These are phyloP conservation scores for Coenonympha glycerion DNA, from an alignment of 2,888 invertebrate species.

Conservation along the genomic window DNA sequence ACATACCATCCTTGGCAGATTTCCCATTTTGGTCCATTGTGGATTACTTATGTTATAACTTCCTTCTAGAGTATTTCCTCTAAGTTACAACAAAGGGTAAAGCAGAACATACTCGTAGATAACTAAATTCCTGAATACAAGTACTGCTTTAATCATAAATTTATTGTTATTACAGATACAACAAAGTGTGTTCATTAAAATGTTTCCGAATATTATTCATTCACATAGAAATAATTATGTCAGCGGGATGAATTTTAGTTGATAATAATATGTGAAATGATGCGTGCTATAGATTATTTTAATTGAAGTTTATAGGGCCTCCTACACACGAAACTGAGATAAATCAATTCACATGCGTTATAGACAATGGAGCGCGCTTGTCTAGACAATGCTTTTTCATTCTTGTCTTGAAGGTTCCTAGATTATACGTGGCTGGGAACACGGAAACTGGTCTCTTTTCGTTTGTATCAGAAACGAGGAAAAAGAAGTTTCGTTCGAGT, in stretches of 20 bases:
- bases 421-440: too few species aligned
- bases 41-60: not conserved
- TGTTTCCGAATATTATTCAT: too few species aligned
- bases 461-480: too few species aligned
- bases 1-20: not conserved
- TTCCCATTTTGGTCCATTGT: not conserved
- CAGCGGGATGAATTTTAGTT: not conserved
- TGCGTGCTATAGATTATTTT: not conserved
- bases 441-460: too few species aligned
- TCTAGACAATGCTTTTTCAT: too few species aligned
- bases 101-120: not conserved
- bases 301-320: not conserved
- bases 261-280: not conserved
- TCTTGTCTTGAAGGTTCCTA: too few species aligned
- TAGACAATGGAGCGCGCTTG: too few species aligned
- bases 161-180: too few species aligned
- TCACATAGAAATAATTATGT: too few species aligned
- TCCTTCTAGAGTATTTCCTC: conserved; percentile 1
- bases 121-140: not conserved
- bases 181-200: too few species aligned
- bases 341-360: too few species aligned
- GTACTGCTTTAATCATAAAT: not conserved
- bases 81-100: not conserved
- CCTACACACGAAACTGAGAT: not conserved
- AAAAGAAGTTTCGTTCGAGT: too few species aligned